phyloP scores from a whole-genome alignment of 2,797 vertebrate species.

The Leptoclinus maculatus region DNA sequence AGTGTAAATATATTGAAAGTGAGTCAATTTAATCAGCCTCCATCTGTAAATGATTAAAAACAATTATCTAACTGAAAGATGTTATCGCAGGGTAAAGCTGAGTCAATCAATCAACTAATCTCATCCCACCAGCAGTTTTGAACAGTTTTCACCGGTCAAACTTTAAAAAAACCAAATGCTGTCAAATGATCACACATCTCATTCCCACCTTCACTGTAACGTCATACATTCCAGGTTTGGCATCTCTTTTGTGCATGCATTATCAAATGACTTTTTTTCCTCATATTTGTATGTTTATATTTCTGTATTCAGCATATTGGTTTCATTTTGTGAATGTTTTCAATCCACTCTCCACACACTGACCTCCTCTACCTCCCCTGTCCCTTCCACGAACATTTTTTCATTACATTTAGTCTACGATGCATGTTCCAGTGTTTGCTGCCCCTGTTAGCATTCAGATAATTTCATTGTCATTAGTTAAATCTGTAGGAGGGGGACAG shows the following conservation, averaged over 20 bases:
- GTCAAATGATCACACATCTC: conserved; percentile 8
- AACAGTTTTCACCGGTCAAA: conserved; percentile 36
- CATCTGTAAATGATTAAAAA: conserved; percentile 29
- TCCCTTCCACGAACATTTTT: conserved; percentile 5
- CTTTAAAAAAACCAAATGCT: conserved; percentile 32
- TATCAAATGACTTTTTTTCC: neutral
- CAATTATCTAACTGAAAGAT: conserved; percentile 10
- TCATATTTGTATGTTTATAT: neutral
- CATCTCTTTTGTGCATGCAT: conserved; percentile 4
- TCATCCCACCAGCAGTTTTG: conserved; percentile 55
- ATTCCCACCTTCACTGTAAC: conserved; percentile 10
- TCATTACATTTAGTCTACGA: neutral
- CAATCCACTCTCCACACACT: neutral
- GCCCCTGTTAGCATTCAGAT: neutral
- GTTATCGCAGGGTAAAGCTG: conserved; percentile 39
- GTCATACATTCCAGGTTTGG: conserved; percentile 35
- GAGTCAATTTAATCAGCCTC: conserved; percentile 14
- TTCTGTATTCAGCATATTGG: neutral
- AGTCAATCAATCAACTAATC: conserved; percentile 54
- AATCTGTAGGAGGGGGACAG: conserved; percentile 6
- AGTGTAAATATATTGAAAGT: conserved; percentile 40
- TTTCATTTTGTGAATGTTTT: conserved; percentile 27
- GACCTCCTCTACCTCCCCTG: conserved; percentile 66
- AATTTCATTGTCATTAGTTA: conserved; percentile 4
- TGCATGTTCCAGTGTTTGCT: conserved; percentile 6